Base-by-base conservation (phyloP, 2,113 vertebrate genomes). In the Hylia prasina region DNA sequence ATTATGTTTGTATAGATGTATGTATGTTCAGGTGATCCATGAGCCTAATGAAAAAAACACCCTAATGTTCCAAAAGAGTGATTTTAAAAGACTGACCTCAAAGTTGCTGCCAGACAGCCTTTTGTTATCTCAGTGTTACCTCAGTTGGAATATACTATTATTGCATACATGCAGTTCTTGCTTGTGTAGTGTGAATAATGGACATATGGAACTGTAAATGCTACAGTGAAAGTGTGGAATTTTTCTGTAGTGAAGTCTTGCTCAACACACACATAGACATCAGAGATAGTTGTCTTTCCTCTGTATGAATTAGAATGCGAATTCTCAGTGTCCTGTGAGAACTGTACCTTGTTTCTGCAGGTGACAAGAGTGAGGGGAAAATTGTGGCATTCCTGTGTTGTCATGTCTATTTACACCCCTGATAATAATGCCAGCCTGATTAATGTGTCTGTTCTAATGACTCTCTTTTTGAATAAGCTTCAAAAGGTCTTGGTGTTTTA, bases 401-500 rank as follows among this genome's bases (percentile, higher is more conserved):
- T 91, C 91, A 88, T 70, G 51, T 69, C 79, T 84, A 2, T 75
- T 90, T 93, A 70, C 72, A 80, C 53, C 28, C 17, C 35, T 48
- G 80, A 68, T 93, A 78, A 90, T 90, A 94, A 92, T 95, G 81
- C 68, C 66, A 82, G 53, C 58, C 58, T 89, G 61, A 97, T 94
- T 92, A 97, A 91, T 95, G 84, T 56, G 76, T 69, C 82, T 48
- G 15, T 88, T 97, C 96, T 96, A 86, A 92, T 97, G 93, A 45
- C 76, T 92, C 66, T 85, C 61, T 50, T 87, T 94, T 92, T 93
- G 72, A 96, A 91, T 86, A 73, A 82, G 51, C 76, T 76, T 97
- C 83, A 81, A 31, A 96, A 93, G 64, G 42, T 79, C 70, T 96
- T 11, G 15, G 45, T 94, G 85, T 93, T 97, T 96, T 94, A 89